phyloP scores from a whole-genome alignment of 2,888 invertebrate species.

The Hofmannophila pseudospretella region DNA sequence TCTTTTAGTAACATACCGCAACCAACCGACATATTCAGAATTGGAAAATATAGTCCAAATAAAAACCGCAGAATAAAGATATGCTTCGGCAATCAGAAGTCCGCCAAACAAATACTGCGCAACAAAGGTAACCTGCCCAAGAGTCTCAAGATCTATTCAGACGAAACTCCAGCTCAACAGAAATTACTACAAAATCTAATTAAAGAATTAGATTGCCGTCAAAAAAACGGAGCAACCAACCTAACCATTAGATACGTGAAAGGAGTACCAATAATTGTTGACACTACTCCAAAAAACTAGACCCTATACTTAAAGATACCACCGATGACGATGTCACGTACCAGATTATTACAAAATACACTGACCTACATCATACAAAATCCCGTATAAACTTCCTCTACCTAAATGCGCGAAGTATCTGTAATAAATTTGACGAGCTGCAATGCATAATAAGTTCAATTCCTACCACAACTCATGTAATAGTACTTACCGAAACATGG shows the following conservation, averaged over 20 bases:
- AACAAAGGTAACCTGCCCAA: conserved; percentile 11
- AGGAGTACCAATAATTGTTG: too few relatives aligned
- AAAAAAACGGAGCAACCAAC: conserved; percentile 6
- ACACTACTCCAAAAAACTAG: conserved; percentile 10
- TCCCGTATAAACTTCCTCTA: too few relatives aligned
- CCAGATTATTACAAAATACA: too few relatives aligned
- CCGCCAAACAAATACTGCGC: conserved; percentile 6
- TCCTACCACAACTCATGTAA: too few relatives aligned
- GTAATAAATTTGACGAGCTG: too few relatives aligned
- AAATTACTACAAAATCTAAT: conserved; percentile 6
- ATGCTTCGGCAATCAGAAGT: conserved; percentile 8
- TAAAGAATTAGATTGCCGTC: conserved; percentile 9
- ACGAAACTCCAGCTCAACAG: conserved; percentile 12
- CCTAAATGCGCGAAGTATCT: too few relatives aligned
- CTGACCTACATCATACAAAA: too few relatives aligned
- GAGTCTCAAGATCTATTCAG: conserved; percentile 12
- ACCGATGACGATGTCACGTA: too few relatives aligned
- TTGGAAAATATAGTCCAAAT: conserved; percentile 12
- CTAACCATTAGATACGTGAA: too few relatives aligned
- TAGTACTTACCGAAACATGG: too few relatives aligned
- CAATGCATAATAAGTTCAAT: too few relatives aligned
- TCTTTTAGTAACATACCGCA: conserved; percentile 4
- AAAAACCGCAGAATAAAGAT: conserved; percentile 13
- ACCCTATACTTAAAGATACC: too few relatives aligned
- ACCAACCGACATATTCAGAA: conserved; percentile 9